phyloP scores from a whole-genome alignment of 2,888 invertebrate species.

The Callyntrura sp. region DNA sequence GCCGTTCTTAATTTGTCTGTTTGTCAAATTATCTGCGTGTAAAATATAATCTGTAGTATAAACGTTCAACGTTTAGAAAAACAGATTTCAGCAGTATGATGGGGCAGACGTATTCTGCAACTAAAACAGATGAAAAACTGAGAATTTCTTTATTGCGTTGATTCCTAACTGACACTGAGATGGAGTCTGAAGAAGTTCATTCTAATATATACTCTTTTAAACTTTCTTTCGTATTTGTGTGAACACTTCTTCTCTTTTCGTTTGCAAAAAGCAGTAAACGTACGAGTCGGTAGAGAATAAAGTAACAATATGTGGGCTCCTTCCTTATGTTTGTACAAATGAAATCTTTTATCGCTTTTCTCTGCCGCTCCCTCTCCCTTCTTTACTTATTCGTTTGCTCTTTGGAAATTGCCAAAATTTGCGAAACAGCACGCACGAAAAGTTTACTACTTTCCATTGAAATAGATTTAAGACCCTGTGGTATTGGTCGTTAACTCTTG shows the following conservation, averaged over 20 bases:
- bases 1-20: background rate
- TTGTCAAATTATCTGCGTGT: background rate
- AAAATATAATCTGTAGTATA: too few relatives aligned
- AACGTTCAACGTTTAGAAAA: too few relatives aligned
- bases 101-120: too few relatives aligned
- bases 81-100: too few relatives aligned
- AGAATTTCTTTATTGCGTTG: too few relatives aligned
- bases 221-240: background rate
- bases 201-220: background rate
- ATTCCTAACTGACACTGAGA: too few relatives aligned
- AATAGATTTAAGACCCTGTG: background rate
- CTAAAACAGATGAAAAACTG: too few relatives aligned
- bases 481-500: background rate
- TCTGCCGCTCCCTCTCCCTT: background rate
- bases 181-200: too few relatives aligned
- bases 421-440: constrained; percentile 43
- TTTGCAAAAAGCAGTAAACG: too few relatives aligned
- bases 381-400: background rate
- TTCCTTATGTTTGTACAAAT: background rate
- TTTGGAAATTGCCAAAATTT: constrained; percentile 45
- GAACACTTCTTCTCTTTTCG: background rate
- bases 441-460: constrained; percentile 23
- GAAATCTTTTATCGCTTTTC: background rate
- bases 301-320: background rate
- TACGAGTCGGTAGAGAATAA: too few relatives aligned